Conservation (phyloP, 2,888 invertebrate genomes). For the Polia nebulosa region DNA sequence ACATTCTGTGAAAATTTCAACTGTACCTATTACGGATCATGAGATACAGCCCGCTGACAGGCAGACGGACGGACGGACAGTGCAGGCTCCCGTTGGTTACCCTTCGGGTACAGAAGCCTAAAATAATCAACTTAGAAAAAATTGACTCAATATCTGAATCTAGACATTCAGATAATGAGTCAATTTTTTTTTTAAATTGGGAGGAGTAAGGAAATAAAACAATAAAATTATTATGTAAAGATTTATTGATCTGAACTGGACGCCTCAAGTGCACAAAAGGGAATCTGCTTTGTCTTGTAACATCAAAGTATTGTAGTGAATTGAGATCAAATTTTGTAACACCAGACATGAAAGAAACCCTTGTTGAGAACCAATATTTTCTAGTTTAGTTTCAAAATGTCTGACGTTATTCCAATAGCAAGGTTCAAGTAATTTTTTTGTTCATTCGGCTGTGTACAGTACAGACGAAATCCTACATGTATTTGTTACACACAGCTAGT, state of each 20-base stretch:
- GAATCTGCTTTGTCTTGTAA: neutral
- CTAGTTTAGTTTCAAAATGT: neutral
- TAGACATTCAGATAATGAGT: too few species aligned
- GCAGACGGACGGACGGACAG: too few species aligned
- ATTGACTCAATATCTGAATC: too few species aligned
- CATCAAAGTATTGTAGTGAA: neutral
- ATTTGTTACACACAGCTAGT: slow-evolving; percentile 32
- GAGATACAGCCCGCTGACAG: too few species aligned
- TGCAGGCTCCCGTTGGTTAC: too few species aligned
- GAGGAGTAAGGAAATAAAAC: slow-evolving; percentile 22
- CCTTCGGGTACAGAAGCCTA: too few species aligned
- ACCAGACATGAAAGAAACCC: slow-evolving; percentile 1
- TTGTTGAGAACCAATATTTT: neutral
- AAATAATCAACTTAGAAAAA: too few species aligned
- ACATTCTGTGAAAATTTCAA: too few species aligned
- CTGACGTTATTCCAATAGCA: neutral
- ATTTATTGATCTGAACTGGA: slow-evolving; percentile 46
- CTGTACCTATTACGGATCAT: too few species aligned
- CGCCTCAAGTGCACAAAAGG: slow-evolving; percentile 16
- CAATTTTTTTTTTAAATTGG: too few species aligned
- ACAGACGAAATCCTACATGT: slow-evolving; percentile 21
- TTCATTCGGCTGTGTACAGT: slow-evolving; percentile 15
- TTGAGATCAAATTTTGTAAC: slow-evolving; percentile 17
- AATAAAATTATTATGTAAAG: slow-evolving; percentile 19
- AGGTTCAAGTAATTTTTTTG: slow-evolving; percentile 1